Evolutionary conservation across 1,140 invertebrate species (phyloP), one percentile per base, ranked within the genome.

Genomic region (Globodera rostochiensis): DNA sequence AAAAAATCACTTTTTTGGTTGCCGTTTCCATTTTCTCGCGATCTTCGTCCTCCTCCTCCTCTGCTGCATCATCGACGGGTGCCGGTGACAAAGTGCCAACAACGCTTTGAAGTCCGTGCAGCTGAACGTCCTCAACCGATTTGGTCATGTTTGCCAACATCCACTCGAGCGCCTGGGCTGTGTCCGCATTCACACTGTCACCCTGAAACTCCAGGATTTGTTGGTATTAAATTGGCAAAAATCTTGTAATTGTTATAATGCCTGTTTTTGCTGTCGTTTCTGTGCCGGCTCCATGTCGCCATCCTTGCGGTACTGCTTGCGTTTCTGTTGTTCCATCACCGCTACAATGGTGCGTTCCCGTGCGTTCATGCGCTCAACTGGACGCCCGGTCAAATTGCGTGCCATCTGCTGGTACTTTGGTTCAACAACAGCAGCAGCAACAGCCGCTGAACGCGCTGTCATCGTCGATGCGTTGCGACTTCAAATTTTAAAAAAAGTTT

Each of bases 111-210:
- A 25, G 8, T 71, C 36, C n/a, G 9, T 47, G 25, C 36, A 25
- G 21, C 25, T 36, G 69, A 36, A 71, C 25, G 36, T 19, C 36
- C 67, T 82, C 81, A 15, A 74, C 53, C 64, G 81, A 71, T 45
- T 81, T 79, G 71, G 19, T 80, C 64, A 82, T 82, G 53, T 78
- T 78, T n/a, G 79, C 81, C 47, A 82, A 57, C 81, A 82, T 82
- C 81, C 81, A 82, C 50, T 82, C 81, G 25, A 82, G 66, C 47
- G 81, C 81, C 47, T 50, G 77, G n/a, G 80, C 79, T 4, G 81
- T 82, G 67, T 81, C 81, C 21, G 36, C 49, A 7, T 11, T 25
- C 7, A 73, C 49, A 5, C 11, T 6, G 45, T 70, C 67, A 9
- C n/a, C 67, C 67, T n/a, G 67, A 21, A 70, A 11, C 36, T 1